Percentiles rank a stretch among this genome's conserved stretches.
phyloP scores from a whole-genome alignment of 1,140 invertebrate genomes.

The Acyrthosiphon pisum region DNA sequence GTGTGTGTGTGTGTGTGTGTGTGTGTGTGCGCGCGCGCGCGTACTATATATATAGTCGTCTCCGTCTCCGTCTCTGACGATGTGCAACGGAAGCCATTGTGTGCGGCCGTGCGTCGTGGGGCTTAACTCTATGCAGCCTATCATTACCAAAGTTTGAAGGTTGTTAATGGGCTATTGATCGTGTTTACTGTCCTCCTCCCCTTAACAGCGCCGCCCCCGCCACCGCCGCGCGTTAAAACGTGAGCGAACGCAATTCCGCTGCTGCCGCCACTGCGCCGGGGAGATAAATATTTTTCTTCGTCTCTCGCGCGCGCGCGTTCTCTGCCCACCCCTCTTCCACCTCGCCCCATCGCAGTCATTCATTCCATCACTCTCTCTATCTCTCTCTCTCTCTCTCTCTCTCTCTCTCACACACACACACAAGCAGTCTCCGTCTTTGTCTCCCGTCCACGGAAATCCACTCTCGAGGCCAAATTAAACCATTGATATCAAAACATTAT shows the following conservation, averaged over 20 bases:
- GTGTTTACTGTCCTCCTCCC: background rate
- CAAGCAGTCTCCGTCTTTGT: background rate
- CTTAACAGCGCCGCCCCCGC: background rate
- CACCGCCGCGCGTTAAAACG: background rate
- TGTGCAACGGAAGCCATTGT: slow-evolving; percentile 42
- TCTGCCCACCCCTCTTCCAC: background rate
- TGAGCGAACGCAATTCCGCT: slow-evolving; percentile 2
- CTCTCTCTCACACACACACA: background rate
- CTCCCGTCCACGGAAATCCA: background rate
- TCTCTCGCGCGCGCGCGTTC: background rate
- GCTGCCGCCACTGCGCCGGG: background rate
- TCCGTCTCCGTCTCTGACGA: background rate
- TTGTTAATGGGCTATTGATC: slow-evolving; percentile 54
- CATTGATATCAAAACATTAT: background rate
- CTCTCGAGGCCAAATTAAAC: background rate
- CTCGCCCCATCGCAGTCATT: background rate
- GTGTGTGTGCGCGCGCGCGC: background rate
- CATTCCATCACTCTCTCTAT: background rate
- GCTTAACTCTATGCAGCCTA: slow-evolving; percentile 38
- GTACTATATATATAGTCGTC: background rate
- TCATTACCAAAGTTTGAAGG: slow-evolving; percentile 49
- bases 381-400: too few relatives aligned
- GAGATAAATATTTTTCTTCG: slow-evolving; percentile 46
- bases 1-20: background rate
- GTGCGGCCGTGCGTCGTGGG: background rate